These are phyloP conservation scores for Ennomos quercinarius DNA, from an alignment of 2,888 invertebrate genomes.

Conservation along the genomic window DNA sequence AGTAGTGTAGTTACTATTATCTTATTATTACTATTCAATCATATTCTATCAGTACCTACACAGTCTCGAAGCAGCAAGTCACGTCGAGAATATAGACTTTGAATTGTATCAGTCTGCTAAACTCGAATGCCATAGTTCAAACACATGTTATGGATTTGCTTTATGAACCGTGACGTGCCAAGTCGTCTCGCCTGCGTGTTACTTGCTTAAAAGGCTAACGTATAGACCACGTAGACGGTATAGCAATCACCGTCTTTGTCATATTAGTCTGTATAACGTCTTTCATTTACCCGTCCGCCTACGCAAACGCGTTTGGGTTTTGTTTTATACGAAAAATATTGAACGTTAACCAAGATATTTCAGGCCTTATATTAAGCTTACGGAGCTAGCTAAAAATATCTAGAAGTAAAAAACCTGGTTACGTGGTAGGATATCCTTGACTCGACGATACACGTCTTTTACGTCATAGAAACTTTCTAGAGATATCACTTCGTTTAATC, in stretches of 20 bases:
- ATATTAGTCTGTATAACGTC: not conserved
- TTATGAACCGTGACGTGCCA: not conserved
- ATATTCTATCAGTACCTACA: too few species aligned
- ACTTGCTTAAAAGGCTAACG: not conserved
- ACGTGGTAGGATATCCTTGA: too few species aligned
- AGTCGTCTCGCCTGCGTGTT: not conserved
- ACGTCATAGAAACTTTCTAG: too few species aligned
- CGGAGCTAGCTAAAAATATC: too few species aligned
- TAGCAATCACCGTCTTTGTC: not conserved
- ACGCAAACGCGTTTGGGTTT: not conserved
- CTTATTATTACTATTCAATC: too few species aligned
- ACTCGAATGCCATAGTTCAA: not conserved
- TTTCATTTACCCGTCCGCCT: constrained; percentile 1
- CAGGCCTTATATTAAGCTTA: too few species aligned
- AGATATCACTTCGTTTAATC: too few species aligned
- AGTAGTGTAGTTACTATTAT: too few species aligned
- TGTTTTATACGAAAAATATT: not conserved
- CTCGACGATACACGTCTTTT: too few species aligned
- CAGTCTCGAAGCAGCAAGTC: too few species aligned
- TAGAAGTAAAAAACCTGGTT: too few species aligned
- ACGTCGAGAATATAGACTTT: too few species aligned
- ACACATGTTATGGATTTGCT: not conserved
- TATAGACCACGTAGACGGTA: not conserved
- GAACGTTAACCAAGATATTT: not conserved
- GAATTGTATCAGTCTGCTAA: not conserved